phyloP scores from a whole-genome alignment of 2,888 invertebrate species.

The Acanthosoma haemorrhoidale region DNA sequence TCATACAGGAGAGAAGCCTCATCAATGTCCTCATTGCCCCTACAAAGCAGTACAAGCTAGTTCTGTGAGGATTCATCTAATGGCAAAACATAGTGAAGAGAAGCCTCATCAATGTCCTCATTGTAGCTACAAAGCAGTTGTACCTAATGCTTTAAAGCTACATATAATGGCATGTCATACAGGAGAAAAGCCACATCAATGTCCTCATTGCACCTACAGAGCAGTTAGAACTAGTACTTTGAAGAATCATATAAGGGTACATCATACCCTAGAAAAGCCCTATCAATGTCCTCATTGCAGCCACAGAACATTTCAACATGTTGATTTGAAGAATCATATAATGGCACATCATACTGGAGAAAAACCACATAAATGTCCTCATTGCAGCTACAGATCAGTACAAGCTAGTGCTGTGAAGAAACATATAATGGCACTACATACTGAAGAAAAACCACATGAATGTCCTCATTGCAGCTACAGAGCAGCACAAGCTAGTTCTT shows the following conservation, averaged over 20 bases:
- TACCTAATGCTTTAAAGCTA: neutral
- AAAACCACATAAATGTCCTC: too few relatives aligned
- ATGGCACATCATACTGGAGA: too few relatives aligned
- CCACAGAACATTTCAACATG: too few relatives aligned
- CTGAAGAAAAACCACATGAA: too few relatives aligned
- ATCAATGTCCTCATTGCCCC: neutral
- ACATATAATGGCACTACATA: too few relatives aligned
- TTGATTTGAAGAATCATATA: too few relatives aligned
- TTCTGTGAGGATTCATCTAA: neutral
- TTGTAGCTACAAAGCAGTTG: neutral
- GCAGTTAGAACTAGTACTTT: neutral
- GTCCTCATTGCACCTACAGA: neutral
- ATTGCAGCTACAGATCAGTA: too few relatives aligned
- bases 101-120: neutral
- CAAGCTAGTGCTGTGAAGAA: too few relatives aligned
- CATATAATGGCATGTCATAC: neutral
- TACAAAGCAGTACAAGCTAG: neutral
- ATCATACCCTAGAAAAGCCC: neutral
- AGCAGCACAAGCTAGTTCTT: too few relatives aligned
- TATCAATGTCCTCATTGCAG: too few relatives aligned
- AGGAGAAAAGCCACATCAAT: neutral
- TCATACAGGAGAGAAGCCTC: neutral
- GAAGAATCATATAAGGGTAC: neutral
- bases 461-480: too few relatives aligned
- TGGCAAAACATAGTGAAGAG: neutral